phyloP scores from a whole-genome alignment of 1,140 invertebrate species.

The Nilaparvata lugens region DNA sequence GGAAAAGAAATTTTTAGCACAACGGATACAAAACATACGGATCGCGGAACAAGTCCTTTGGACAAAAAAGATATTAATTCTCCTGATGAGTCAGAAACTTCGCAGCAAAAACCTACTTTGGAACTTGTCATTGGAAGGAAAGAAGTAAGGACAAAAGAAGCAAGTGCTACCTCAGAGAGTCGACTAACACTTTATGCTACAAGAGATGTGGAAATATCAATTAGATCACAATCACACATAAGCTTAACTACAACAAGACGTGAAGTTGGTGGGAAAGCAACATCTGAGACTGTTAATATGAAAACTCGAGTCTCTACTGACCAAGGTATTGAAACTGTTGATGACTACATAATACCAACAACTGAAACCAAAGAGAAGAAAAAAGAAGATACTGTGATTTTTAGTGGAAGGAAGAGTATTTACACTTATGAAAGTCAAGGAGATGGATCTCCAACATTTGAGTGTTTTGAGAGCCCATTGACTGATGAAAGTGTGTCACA shows the following conservation, averaged over 20 bases:
- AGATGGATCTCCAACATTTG: conserved; percentile 29
- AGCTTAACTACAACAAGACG: conserved; percentile 36
- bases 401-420: conserved; percentile 39
- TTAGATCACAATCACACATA: conserved; percentile 42
- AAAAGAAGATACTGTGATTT: conserved; percentile 41
- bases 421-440: conserved; percentile 37
- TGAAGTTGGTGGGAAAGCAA: conserved; percentile 35
- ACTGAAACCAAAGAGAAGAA: conserved; percentile 31
- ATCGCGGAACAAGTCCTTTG: conserved; percentile 38
- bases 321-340: conserved; percentile 19
- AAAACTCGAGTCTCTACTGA: conserved; percentile 34
- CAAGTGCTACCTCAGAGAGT: conserved; percentile 40
- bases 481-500: conserved; percentile 43
- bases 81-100: conserved; percentile 7
- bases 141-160: conserved; percentile 40
- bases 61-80: conserved; percentile 28
- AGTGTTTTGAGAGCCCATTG: conserved; percentile 32
- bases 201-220: conserved; percentile 42
- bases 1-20: conserved; percentile 3
- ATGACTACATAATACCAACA: conserved; percentile 34
- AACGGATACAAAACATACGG: conserved; percentile 15
- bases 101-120: conserved; percentile 31
- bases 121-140: conserved; percentile 42
- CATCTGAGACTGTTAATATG: conserved; percentile 37
- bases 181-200: conserved; percentile 38